Evolutionary conservation across 1,140 invertebrate genomes (phyloP), one percentile per base, ranked within the genome.

Genomic region (Ips typographus): DNA sequence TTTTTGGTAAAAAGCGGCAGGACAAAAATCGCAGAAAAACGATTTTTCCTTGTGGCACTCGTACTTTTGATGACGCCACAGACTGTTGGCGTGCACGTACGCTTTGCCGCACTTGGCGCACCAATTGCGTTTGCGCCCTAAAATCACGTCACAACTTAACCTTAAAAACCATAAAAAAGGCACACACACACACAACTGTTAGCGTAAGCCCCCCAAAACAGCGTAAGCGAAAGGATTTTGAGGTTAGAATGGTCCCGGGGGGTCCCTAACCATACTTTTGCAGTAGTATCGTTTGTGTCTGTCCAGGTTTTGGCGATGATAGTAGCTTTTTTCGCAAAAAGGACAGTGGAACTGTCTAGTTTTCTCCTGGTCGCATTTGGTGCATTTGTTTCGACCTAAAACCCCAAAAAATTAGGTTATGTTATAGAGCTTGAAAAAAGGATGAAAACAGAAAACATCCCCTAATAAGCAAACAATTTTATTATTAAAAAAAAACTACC

Each of bases 41-140:
- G 58, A 72, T 37, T 72, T 71, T 41, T 71, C 59, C 62, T 87
- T 84, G 1, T 87, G 86, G 66, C 88, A 89, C 67, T 89, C 87
- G 71, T 87, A 85, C 55, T 84, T 84, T 68, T 85, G 79, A 75
- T 89, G 88, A 22, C 85, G 82, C 66, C 82, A 80, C 5, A 86
- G 71, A 3, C 84, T 85, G 38, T 82, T 80, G 64, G 84, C 83
- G 44, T 84, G 81, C 56, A 84, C 84, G 76, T 88, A 88, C 1
- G 79, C 78, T 62, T 85, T 82, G 8, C 82, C 82, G 57, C 87
- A 88, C 2, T 40, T 36, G 3, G 39, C 49, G 57, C 71, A 72
- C n/a, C n/a, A 44, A 41, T 68, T 59, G 36, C 53, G 5, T 56
- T 41, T 64, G 41, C 38, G 4, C 40, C 36, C 40, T 7, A 57